Percentiles rank a stretch among this genome's conserved stretches.
Evolutionary conservation across 2,797 vertebrate genomes (phyloP).

Genomic region (Labeo calbasu): DNA sequence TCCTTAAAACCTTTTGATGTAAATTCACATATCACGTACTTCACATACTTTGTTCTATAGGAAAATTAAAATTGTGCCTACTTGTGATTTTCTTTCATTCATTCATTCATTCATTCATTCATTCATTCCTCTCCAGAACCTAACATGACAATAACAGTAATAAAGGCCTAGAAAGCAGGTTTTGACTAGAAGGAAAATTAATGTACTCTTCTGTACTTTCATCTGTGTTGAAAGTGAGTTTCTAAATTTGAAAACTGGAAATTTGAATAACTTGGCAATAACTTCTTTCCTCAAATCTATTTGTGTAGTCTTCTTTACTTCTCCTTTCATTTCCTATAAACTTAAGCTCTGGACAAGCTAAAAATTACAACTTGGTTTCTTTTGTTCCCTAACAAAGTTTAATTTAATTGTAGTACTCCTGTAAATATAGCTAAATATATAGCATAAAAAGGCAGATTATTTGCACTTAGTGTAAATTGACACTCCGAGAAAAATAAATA

Average conservation of each 20-base stretch:
- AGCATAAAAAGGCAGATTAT: too few relatives aligned
- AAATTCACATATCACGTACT: too few relatives aligned
- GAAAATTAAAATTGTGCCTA: background rate
- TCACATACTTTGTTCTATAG: background rate
- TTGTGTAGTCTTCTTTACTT: conserved; percentile 41
- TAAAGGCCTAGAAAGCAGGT: background rate
- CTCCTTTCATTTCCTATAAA: conserved; percentile 51
- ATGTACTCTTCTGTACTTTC: background rate
- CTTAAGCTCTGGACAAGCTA: conserved; percentile 10
- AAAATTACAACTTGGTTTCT: background rate
- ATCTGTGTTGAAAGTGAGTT: conserved; percentile 6
- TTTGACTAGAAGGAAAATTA: background rate
- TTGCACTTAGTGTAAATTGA: too few relatives aligned
- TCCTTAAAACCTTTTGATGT: background rate
- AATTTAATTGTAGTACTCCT: background rate
- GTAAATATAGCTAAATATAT: background rate
- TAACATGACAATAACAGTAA: background rate
- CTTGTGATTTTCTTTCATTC: background rate
- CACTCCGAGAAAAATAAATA: too few relatives aligned
- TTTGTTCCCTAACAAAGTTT: background rate
- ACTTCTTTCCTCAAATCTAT: conserved; percentile 50
- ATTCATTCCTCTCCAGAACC: background rate
- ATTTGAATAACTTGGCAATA: conserved; percentile 26
- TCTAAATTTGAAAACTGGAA: conserved; percentile 2
- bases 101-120: background rate